A percentile compares a stretch with the other conserved stretches of the same genome.
Conservation (phyloP, 2,888 invertebrate genomes). For the Adineta ricciae region DNA sequence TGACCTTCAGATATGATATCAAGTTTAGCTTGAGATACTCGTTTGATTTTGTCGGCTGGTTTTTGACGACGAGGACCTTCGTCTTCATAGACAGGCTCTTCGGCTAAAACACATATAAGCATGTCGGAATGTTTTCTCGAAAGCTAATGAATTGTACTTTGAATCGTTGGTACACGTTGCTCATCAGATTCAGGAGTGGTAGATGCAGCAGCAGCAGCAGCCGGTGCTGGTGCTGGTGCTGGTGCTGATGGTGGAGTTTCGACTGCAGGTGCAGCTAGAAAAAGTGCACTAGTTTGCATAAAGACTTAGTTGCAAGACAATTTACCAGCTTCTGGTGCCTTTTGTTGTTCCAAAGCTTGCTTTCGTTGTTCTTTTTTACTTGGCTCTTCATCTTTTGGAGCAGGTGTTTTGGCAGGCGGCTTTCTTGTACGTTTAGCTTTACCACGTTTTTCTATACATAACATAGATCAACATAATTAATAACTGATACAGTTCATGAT, state of each 20-base stretch:
- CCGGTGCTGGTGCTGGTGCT: too few species aligned
- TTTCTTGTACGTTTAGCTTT: not conserved
- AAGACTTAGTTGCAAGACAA: not conserved
- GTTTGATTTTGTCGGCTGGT: not conserved
- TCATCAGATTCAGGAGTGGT: not conserved
- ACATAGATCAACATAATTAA: not conserved
- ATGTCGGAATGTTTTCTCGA: too few species aligned
- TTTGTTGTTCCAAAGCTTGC: constrained; percentile 25
- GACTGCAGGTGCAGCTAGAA: not conserved
- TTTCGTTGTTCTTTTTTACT: constrained; percentile 29
- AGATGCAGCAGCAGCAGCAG: too few species aligned
- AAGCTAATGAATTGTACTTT: constrained; percentile 7
- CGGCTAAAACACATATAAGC: not conserved
- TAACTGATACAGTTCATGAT: too few species aligned
- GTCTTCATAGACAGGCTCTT: constrained; percentile 29
- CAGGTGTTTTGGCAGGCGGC: not conserved
- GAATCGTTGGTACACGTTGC: not conserved
- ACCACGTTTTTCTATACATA: not conserved
- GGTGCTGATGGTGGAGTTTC: not conserved
- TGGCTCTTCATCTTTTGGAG: constrained; percentile 24
- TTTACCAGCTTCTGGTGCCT: not conserved
- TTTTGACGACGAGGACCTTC: constrained; percentile 27
- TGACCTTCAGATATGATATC: not conserved
- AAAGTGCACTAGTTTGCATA: too few species aligned
- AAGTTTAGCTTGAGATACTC: not conserved